These are phyloP conservation scores for Zapus hudsonius DNA, from an alignment of 2,113 vertebrate genomes.

Conservation along the genomic window DNA sequence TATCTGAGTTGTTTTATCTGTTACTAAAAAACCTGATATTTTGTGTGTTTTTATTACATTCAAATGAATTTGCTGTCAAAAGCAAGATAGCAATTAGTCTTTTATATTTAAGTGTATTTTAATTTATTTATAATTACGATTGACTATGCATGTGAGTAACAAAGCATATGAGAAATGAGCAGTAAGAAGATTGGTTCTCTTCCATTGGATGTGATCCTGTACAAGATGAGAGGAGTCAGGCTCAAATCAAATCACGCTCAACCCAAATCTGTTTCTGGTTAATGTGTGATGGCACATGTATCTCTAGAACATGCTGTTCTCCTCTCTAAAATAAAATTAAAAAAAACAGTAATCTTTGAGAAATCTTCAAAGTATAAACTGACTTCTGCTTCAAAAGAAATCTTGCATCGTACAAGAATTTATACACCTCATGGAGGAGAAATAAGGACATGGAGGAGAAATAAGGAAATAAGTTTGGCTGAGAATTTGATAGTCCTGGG, in stretches of 20 bases:
- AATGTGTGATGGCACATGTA: not conserved
- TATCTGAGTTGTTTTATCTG: not conserved
- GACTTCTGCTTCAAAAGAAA: not conserved
- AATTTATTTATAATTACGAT: not conserved
- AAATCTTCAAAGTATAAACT: not conserved
- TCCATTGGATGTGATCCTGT: not conserved
- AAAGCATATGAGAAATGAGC: not conserved
- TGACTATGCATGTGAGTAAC: not conserved
- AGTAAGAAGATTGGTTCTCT: not conserved
- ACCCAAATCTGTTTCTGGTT: not conserved
- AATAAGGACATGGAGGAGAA: not conserved
- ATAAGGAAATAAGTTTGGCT: not conserved
- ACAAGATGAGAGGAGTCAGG: not conserved
- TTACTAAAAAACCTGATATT: not conserved
- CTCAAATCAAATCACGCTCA: not conserved
- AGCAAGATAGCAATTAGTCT: not conserved
- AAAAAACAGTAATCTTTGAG: not conserved
- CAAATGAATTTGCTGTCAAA: slow-evolving; percentile 7
- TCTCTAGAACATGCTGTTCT: not conserved
- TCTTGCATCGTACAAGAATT: not conserved
- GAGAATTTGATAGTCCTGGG: not conserved
- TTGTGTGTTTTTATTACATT: not conserved
- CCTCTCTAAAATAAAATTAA: not conserved
- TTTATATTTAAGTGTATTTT: not conserved
- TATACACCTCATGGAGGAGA: not conserved